Evolutionary conservation across 2,113 vertebrate species (phyloP), one percentile per base, ranked within the genome.

Genomic region (Nibea coibor): DNA sequence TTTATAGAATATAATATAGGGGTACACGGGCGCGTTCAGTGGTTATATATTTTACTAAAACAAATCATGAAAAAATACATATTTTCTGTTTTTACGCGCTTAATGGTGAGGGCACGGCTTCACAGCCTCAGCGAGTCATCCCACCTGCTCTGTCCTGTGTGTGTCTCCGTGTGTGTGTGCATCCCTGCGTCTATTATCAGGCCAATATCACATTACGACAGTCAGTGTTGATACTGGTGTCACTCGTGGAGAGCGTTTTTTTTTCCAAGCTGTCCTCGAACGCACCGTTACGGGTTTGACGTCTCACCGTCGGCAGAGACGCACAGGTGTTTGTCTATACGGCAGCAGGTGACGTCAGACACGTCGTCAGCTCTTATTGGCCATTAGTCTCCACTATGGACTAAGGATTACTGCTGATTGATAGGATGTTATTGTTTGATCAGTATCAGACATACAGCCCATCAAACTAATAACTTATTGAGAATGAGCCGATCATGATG

Each of bases 291-390:
- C 61, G 17, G 42, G 9, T 43, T 45, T 17, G 67, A 57, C 59
- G 47, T 59, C 26, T 4, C 62, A 20, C 50, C 62, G 8, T 51
- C 53, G 12, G n/a, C 3, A 8, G 48, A 62, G 72, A 39, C 59
- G 8, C 80, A 47, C 90, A 93, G 89, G 91, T 93, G 89, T 54
- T 83, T 62, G 19, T 65, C 45, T 11, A 12, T 67, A n/a, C 43
- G 4, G 75, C 75, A 10, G 47, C 48, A 61, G 53, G 69, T n/a
- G 58, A 77, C 71, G 59, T 56, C 10, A 19, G 45, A 54, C 47
- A 75, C 82, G 81, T 87, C 20, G 20, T 43, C 57, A 0, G 43
- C 39, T 71, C 28, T 80, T 39, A 90, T 89, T 89, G 85, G 88
- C 20, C 53, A 4, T 20, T 14, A 10, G 22, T 26, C 24, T 66